Percentiles rank a stretch among this genome's conserved stretches.
Conservation (phyloP, 2,113 vertebrate species). For the Poeciliopsis occidentalis region DNA sequence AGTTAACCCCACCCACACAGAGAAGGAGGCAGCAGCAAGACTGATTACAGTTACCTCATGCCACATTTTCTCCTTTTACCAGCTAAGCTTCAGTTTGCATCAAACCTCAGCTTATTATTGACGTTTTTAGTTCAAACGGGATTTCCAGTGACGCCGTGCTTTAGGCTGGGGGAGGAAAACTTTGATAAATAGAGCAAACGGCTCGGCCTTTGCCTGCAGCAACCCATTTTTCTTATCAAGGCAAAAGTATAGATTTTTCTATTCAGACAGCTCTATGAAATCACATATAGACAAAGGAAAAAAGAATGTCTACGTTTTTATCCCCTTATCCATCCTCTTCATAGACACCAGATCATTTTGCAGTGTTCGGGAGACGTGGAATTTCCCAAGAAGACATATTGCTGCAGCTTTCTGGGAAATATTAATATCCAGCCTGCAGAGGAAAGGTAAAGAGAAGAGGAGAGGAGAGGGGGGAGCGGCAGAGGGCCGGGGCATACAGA, state of each 20-base stretch:
- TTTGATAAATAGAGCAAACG: conserved; percentile 53
- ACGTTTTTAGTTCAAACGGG: conserved; percentile 51
- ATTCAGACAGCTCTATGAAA: conserved; percentile 45
- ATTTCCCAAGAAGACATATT: conserved; percentile 77
- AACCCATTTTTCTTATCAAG: conserved; percentile 57
- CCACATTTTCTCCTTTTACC: conserved; percentile 56
- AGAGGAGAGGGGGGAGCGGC: conserved; percentile 41
- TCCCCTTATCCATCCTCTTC: conserved; percentile 64
- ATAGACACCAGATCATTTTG: conserved; percentile 71
- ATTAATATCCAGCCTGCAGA: conserved; percentile 72
- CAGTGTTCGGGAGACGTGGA: conserved; percentile 62
- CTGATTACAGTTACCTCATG: conserved; percentile 52
- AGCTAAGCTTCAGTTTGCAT: conserved; percentile 52
- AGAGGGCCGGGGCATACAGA: conserved; percentile 47
- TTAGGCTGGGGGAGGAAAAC: conserved; percentile 30
- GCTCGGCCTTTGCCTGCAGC: conserved; percentile 59
- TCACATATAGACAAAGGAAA: conserved; percentile 41
- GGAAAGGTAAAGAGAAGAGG: conserved; percentile 55
- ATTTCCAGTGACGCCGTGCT: conserved; percentile 45
- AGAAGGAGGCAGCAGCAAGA: conserved; percentile 63
- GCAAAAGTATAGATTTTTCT: conserved; percentile 38
- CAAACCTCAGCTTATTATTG: conserved; percentile 34
- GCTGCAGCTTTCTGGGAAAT: conserved; percentile 75
- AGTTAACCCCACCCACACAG: conserved; percentile 57
- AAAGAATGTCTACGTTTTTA: conserved; percentile 57